A percentile compares a stretch with the other conserved stretches of the same genome.
Evolutionary conservation across 1,140 invertebrate species (phyloP).

Genomic region (Neocloeon triangulifer): DNA sequence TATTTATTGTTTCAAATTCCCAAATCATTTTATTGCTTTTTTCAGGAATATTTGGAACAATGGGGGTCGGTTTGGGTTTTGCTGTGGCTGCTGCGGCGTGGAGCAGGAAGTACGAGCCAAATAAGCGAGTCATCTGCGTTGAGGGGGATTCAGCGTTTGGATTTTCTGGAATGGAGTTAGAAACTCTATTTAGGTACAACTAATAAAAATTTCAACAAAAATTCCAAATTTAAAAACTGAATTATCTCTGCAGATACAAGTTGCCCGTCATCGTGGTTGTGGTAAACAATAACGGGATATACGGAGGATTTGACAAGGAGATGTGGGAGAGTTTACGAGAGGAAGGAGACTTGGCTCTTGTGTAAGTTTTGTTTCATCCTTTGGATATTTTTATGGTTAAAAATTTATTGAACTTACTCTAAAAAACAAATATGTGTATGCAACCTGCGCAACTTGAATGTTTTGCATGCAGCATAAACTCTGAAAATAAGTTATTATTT

Average conservation of each 20-base stretch:
- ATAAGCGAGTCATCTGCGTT: conserved; percentile 61
- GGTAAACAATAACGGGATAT: conserved; percentile 92
- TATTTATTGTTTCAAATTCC: conserved; percentile 1
- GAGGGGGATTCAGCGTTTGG: conserved; percentile 94
- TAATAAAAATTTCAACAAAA: too few species aligned
- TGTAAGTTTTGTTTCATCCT: conserved; percentile 18
- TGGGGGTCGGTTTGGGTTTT: conserved; percentile 89
- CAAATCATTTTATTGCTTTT: neutral
- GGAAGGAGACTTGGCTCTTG: conserved; percentile 28
- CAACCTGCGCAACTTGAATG: too few species aligned
- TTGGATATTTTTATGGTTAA: conserved; percentile 6
- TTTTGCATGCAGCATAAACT: neutral
- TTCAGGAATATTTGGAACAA: conserved; percentile 75
- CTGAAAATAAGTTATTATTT: conserved; percentile 6
- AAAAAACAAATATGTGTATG: too few species aligned
- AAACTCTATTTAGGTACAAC: conserved; percentile 63
- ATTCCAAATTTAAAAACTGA: conserved; percentile 1
- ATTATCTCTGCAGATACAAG: conserved; percentile 50
- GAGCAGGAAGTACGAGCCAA: conserved; percentile 54
- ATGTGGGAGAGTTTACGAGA: conserved; percentile 43
- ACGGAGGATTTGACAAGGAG: conserved; percentile 59
- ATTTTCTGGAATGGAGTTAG: conserved; percentile 93
- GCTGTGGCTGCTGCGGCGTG: conserved; percentile 80
- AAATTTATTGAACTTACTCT: too few species aligned
- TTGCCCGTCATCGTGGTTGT: conserved; percentile 78